Evolutionary conservation across 1,140 invertebrate genomes (phyloP).

Genomic region (Camponotus pennsylvanicus): DNA sequence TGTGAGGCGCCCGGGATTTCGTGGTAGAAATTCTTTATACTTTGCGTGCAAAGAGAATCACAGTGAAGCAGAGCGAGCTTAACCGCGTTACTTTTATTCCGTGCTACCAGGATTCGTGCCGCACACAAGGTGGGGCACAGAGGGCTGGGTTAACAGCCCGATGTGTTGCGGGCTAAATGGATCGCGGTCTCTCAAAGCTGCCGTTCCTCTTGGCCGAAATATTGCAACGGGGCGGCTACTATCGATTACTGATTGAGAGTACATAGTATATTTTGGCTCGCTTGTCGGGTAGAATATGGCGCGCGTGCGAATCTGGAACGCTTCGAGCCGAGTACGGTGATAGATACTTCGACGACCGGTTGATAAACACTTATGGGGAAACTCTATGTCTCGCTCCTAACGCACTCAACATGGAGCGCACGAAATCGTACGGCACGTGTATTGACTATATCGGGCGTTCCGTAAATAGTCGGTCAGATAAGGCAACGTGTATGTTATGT

Average conservation of each 20-base stretch:
- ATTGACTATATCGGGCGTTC: background rate
- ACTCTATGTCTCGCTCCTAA: conserved; percentile 16
- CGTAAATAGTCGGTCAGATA: background rate
- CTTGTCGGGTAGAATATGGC: background rate
- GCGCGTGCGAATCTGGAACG: conserved; percentile 31
- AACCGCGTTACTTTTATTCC: conserved; percentile 32
- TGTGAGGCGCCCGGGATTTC: background rate
- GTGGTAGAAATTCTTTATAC: conserved; percentile 27
- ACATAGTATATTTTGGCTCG: conserved; percentile 36
- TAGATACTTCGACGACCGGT: conserved; percentile 19
- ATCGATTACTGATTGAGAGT: conserved; percentile 56
- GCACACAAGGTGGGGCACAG: conserved; percentile 9
- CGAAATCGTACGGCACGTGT: conserved; percentile 3
- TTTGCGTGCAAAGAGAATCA: conserved; percentile 30
- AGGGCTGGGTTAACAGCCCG: conserved; percentile 1
- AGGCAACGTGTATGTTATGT: no score
- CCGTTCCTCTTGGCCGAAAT: conserved; percentile 30
- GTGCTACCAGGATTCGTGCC: background rate
- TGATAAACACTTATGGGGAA: conserved; percentile 57
- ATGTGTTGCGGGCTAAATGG: conserved; percentile 32
- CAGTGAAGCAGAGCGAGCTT: conserved; percentile 24
- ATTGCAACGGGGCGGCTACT: conserved; percentile 17
- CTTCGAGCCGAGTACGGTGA: conserved; percentile 27
- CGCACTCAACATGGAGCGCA: conserved; percentile 1
- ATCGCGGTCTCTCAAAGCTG: conserved; percentile 21